phyloP scores from a whole-genome alignment of 2,888 invertebrate species.

The Platypus cylindrus region DNA sequence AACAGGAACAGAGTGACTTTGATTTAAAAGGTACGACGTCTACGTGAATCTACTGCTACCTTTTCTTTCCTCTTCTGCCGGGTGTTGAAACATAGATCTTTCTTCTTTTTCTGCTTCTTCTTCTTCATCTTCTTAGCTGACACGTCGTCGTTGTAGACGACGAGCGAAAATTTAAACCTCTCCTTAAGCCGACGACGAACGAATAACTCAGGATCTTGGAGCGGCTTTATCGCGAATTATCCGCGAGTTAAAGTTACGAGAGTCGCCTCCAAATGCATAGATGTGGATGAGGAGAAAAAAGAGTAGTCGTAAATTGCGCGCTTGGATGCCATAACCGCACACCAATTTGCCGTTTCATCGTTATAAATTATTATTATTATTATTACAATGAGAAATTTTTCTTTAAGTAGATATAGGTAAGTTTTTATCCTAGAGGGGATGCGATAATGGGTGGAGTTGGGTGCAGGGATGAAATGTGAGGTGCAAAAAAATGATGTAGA shows the following conservation, averaged over 20 bases:
- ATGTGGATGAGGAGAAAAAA: slow-evolving; percentile 5
- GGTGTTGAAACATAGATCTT: slow-evolving; percentile 12
- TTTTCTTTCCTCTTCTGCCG: too few species aligned
- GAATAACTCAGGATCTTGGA: slow-evolving; percentile 14
- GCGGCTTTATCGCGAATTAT: slow-evolving; percentile 13
- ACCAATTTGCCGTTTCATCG: slow-evolving; percentile 2
- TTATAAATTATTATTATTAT: background rate
- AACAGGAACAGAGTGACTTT: too few species aligned
- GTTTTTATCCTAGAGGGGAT: too few species aligned
- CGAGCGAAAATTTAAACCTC: slow-evolving; percentile 13
- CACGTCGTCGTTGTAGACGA: slow-evolving; percentile 14
- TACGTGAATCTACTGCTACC: slow-evolving; percentile 12
- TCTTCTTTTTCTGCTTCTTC: too few species aligned
- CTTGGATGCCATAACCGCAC: slow-evolving; percentile 4
- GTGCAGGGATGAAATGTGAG: too few species aligned
- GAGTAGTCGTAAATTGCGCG: slow-evolving; percentile 5
- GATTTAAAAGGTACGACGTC: slow-evolving; percentile 14
- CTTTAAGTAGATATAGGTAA: too few species aligned
- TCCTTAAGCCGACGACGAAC: slow-evolving; percentile 12
- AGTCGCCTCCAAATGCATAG: slow-evolving; percentile 1
- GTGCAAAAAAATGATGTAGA: too few species aligned
- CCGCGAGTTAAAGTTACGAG: slow-evolving; percentile 12
- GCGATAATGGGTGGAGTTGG: too few species aligned
- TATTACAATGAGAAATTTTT: too few species aligned
- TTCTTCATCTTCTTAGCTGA: slow-evolving; percentile 5